Evolutionary conservation across 2,797 vertebrate species (phyloP), one percentile per base, ranked within the genome.

Genomic region (Hydrolagus colliei): DNA sequence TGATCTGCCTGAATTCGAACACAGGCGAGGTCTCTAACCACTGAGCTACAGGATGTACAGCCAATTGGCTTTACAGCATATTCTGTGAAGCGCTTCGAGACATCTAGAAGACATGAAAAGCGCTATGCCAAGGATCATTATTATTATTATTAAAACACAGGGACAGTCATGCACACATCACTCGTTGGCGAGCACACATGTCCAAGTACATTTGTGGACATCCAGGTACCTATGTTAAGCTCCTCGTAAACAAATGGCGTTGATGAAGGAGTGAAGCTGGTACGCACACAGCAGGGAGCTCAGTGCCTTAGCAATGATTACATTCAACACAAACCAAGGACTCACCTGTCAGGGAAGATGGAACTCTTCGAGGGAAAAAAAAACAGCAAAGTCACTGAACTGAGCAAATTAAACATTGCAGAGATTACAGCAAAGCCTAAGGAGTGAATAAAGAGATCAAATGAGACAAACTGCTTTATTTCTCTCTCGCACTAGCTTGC

Each of bases 371-470:
- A 62, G 59, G 13, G 41, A 6, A 52, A 63, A 14, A 79, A 9
- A 0, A 10, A 7, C 61, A 79, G 77, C 27, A n/a, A 18, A 63
- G 13, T 79, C 61, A 79, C 11, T 14, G 77, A 65, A 10, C 11
- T 27, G n/a, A 63, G 77, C 32, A 22, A 79, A 63, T 79, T 79
- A 79, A 77, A 27, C n/a, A 12, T 59, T 9, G 63, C 20, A 14
- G 77, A 63, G 61, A 63, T 79, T 63, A 22, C 61, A 79, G 12
- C 22, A 22, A 27, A 32, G 6, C n/a, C 77, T 65, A 62, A n/a
- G 77, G 63, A 63, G 76, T 79, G 75, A 59, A 10, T 77, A 59
- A 77, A 77, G 18, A 59, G 52, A 77, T 61, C 41, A 77, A 61
- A 77, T 52, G 61, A 59, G 18, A 11, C 59, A 63, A 41, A 62